Evolutionary conservation across 2,888 invertebrate species (phyloP).

Genomic region (Anthrax anthrax): DNA sequence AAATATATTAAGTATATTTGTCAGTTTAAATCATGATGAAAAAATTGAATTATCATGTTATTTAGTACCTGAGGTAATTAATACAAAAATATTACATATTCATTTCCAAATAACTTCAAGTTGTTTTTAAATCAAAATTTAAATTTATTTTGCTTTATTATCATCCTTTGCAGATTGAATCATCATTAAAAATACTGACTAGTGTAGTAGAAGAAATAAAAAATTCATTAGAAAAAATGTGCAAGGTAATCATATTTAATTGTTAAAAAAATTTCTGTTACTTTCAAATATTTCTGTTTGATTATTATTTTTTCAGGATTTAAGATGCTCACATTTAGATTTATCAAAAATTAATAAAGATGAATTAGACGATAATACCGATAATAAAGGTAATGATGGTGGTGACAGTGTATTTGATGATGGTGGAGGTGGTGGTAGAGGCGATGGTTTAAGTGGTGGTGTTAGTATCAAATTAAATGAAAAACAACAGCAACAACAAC

Average conservation of each 20-base stretch:
- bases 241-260: conserved; percentile 28
- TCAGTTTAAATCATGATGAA: conserved; percentile 41
- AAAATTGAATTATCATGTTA: conserved; percentile 47
- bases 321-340: conserved; percentile 26
- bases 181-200: conserved; percentile 43
- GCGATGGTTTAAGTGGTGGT: background rate
- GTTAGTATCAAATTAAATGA: background rate
- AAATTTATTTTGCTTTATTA: background rate
- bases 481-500: background rate
- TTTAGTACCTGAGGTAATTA: conserved; percentile 48
- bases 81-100: too few species aligned
- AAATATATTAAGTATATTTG: conserved; percentile 43
- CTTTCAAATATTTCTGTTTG: background rate
- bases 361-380: background rate
- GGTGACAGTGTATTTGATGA: background rate
- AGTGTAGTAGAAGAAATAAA: conserved; percentile 44
- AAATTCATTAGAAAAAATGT: conserved; percentile 45
- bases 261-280: background rate
- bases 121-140: background rate
- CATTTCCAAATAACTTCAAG: too few species aligned
- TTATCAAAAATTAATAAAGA: conserved; percentile 19
- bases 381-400: background rate
- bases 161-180: conserved; percentile 40
- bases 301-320: conserved; percentile 16
- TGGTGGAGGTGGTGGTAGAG: background rate